Evolutionary conservation across 2,888 invertebrate species (phyloP).

Genomic region (Cephus sareptanus): DNA sequence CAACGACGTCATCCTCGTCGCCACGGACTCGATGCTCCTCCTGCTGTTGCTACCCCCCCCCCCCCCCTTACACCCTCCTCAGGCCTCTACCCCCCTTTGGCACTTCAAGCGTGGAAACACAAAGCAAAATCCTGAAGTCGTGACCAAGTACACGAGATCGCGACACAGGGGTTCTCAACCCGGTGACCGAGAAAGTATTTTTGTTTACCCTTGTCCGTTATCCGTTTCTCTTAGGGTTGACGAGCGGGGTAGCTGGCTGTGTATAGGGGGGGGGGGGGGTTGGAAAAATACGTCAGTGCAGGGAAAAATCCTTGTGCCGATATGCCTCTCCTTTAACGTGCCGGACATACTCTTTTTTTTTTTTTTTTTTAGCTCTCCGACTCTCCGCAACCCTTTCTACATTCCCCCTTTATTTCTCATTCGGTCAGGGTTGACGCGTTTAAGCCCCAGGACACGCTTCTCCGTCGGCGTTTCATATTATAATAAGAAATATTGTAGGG

Average conservation of each 20-base stretch:
- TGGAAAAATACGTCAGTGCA: too few relatives aligned
- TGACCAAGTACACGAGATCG: constrained; percentile 54
- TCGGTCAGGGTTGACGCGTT: constrained; percentile 18
- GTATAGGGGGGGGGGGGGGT: background rate
- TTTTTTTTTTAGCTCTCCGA: constrained; percentile 9
- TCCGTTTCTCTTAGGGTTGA: background rate
- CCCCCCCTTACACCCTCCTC: background rate
- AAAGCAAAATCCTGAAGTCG: constrained; percentile 53
- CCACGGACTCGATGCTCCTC: background rate
- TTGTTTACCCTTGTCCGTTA: background rate
- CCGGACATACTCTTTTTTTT: background rate
- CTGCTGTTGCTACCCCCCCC: background rate
- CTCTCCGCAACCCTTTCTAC: constrained; percentile 17
- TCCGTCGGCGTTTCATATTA: constrained; percentile 37
- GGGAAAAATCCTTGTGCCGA: background rate
- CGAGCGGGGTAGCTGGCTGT: background rate
- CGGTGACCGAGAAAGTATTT: constrained; percentile 1
- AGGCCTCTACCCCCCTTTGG: background rate
- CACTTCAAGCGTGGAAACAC: constrained; percentile 38
- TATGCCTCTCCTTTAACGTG: background rate
- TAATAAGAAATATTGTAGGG: constrained; percentile 52
- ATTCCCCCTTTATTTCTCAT: constrained; percentile 25
- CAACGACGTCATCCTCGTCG: too few relatives aligned
- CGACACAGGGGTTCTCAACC: constrained; percentile 29
- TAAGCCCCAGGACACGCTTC: too few relatives aligned